A percentile compares a stretch with the other conserved stretches of the same genome.
Conservation (phyloP, 1,140 invertebrate genomes). For the Drosophila triauraria region DNA sequence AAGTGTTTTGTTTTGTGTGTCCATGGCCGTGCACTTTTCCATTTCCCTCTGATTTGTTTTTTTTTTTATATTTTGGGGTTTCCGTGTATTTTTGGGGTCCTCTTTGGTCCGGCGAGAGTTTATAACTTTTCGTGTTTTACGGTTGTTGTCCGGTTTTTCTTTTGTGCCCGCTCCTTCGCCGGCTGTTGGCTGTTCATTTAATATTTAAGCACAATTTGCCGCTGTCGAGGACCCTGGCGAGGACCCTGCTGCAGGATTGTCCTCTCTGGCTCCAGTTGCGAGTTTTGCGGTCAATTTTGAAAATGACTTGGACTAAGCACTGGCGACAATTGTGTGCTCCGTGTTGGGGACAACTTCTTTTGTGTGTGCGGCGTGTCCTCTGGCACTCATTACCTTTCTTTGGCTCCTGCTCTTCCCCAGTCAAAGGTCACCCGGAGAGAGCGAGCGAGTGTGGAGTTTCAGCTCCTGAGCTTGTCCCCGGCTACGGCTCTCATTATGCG, state of each 20-base stretch:
- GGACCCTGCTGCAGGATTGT: slow-evolving; percentile 36
- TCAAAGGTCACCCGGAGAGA: slow-evolving; percentile 45
- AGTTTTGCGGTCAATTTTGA: slow-evolving; percentile 79
- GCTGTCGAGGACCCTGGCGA: slow-evolving; percentile 33
- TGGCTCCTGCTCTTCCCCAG: slow-evolving; percentile 12
- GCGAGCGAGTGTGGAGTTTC: not conserved
- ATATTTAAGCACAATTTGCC: slow-evolving; percentile 84
- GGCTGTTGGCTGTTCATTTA: slow-evolving; percentile 78
- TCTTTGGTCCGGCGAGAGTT: slow-evolving; percentile 63
- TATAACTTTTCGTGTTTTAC: slow-evolving; percentile 83
- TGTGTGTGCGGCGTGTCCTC: slow-evolving; percentile 69
- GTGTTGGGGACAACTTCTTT: slow-evolving; percentile 55
- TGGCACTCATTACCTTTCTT: slow-evolving; percentile 80
- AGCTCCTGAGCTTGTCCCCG: slow-evolving; percentile 18
- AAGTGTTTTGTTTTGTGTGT: slow-evolving; percentile 74
- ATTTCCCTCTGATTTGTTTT: slow-evolving; percentile 15
- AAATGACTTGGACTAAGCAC: slow-evolving; percentile 82
- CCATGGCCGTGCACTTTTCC: slow-evolving; percentile 36
- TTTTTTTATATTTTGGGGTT: slow-evolving; percentile 17
- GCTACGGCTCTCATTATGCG: slow-evolving; percentile 75
- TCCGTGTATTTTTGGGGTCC: slow-evolving; percentile 28
- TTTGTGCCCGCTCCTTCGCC: slow-evolving; percentile 37
- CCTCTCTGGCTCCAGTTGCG: slow-evolving; percentile 16
- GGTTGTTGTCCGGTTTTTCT: slow-evolving; percentile 70
- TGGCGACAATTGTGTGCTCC: slow-evolving; percentile 75